Percentiles rank a stretch among this genome's conserved stretches.
Evolutionary conservation across 2,888 invertebrate genomes (phyloP).

Genomic region (Cataglyphis rosenhaueri): DNA sequence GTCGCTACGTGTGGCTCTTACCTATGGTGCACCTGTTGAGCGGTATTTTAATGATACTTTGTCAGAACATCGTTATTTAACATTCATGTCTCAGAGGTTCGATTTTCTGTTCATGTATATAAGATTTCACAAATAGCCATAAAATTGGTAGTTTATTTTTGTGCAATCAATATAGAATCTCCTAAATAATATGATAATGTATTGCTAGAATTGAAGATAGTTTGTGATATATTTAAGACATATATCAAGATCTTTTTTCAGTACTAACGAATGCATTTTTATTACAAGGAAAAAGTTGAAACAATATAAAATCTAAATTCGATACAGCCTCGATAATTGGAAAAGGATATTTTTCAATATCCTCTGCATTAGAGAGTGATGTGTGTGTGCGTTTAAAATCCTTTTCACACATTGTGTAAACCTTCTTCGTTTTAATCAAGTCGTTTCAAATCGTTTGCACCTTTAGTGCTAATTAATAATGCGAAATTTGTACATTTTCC

Average conservation of each 20-base stretch:
- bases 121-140: background rate
- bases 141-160: background rate
- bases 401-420: too few species aligned
- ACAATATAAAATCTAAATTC: background rate
- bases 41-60: conserved; percentile 58
- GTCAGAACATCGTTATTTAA: conserved; percentile 35
- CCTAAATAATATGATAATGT: background rate
- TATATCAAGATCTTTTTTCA: background rate
- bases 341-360: too few species aligned
- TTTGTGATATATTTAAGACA: background rate
- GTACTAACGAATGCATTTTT: background rate
- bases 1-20: conserved; percentile 61
- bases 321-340: too few species aligned
- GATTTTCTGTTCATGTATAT: background rate
- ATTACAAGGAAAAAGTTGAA: background rate
- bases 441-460: too few species aligned
- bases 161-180: background rate
- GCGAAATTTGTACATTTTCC: too few species aligned
- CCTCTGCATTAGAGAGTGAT: too few species aligned
- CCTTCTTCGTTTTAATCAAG: too few species aligned
- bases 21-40: conserved; percentile 72
- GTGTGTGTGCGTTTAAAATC: too few species aligned
- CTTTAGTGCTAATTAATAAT: too few species aligned
- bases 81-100: background rate
- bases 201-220: background rate